Conservation (phyloP, 2,888 invertebrate genomes). For the Gymnoscelis rufifasciata region DNA sequence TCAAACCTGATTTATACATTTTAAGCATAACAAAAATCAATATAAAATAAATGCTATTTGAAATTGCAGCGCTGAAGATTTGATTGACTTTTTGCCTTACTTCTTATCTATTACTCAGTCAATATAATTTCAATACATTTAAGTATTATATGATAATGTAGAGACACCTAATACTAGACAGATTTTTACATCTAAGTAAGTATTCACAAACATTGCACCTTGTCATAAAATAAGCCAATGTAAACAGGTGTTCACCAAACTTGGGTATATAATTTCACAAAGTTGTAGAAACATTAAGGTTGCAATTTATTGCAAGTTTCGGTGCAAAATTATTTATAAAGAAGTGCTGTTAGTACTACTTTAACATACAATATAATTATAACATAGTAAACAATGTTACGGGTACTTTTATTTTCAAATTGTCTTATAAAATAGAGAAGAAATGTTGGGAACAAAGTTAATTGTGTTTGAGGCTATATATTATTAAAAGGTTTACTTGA, state of each 20-base stretch:
- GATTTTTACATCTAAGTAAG: slow-evolving; percentile 1
- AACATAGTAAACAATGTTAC: neutral
- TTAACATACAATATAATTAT: neutral
- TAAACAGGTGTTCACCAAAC: neutral
- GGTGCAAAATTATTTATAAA: slow-evolving; percentile 7
- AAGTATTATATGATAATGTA: slow-evolving; percentile 9
- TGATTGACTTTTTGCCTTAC: slow-evolving; percentile 47
- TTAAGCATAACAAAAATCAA: slow-evolving; percentile 26
- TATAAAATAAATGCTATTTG: slow-evolving; percentile 70
- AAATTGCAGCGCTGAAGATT: slow-evolving; percentile 55
- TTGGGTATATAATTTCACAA: slow-evolving; percentile 2
- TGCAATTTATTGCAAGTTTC: slow-evolving; percentile 2
- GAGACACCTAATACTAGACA: neutral
- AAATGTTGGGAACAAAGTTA: too few relatives aligned
- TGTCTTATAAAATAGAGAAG: slow-evolving; percentile 3
- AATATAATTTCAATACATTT: slow-evolving; percentile 53
- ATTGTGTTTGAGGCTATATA: too few relatives aligned
- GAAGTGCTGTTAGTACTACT: slow-evolving; percentile 8
- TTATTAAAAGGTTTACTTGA: too few relatives aligned
- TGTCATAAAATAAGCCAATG: neutral
- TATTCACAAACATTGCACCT: slow-evolving; percentile 1
- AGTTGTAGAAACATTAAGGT: neutral
- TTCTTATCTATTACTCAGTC: slow-evolving; percentile 73
- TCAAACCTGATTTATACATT: slow-evolving; percentile 4
- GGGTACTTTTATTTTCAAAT: neutral